Evolutionary conservation across 2,113 vertebrate genomes (phyloP).

Genomic region (Heterocephalus glaber): DNA sequence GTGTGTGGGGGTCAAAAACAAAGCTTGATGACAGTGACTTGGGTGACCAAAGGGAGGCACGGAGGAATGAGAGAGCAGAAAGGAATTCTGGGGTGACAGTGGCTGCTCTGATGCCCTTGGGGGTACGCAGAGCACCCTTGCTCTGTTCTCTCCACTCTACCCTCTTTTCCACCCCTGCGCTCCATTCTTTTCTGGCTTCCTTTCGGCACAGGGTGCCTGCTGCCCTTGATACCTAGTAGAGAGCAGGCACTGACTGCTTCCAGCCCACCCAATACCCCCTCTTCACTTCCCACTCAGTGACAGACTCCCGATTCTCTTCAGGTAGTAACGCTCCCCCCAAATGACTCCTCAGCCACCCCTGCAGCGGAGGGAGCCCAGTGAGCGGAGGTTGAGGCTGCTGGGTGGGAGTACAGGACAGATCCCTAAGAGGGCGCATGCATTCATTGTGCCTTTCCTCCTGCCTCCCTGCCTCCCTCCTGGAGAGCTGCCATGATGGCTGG

Average conservation of each 20-base stretch:
- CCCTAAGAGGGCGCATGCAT: background rate
- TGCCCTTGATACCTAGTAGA: background rate
- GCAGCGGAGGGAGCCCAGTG: background rate
- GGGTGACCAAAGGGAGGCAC: background rate
- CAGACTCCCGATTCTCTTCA: background rate
- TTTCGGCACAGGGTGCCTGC: background rate
- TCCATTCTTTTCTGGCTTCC: background rate
- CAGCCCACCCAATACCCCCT: background rate
- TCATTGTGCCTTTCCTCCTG: background rate
- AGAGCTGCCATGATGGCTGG: background rate
- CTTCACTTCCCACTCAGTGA: background rate
- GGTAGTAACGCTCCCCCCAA: background rate
- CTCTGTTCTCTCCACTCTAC: background rate
- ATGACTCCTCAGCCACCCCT: background rate
- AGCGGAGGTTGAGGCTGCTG: background rate
- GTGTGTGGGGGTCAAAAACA: background rate
- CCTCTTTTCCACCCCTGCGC: background rate
- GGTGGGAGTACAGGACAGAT: background rate
- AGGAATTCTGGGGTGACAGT: too few relatives aligned
- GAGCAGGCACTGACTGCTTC: background rate
- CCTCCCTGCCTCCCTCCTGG: background rate
- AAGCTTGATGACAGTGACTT: rapidly evolving
- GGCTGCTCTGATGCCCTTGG: background rate
- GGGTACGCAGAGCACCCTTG: background rate
- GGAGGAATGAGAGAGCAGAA: background rate